Evolutionary conservation across 2,113 vertebrate species (phyloP), one percentile per base, ranked within the genome.

Genomic region (Probosciger aterrimus): DNA sequence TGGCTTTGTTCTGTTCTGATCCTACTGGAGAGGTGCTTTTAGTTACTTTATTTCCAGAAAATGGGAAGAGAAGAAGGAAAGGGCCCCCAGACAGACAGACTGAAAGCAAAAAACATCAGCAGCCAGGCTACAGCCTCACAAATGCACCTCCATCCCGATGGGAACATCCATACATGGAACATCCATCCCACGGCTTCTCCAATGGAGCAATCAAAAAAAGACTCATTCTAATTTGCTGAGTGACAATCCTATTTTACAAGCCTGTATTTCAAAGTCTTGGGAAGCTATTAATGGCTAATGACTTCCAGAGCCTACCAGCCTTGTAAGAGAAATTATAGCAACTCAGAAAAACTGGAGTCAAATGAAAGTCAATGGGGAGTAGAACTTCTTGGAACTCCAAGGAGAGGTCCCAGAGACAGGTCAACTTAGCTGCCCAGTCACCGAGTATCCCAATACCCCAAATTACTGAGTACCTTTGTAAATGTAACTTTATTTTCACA

Each of bases 141-240:
- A 57, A 71, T 14, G 57, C 5, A 3, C 37, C 49, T n/a, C 59
- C 43, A 65, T 20, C 24, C 49, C 3, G 1, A 20, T 4, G 60
- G 62, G 44, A 82, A 41, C 55, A 33, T 6, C 69, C 62, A 28
- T 0, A 10, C 2, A 1, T 41, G 41, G 41, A 41, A 41, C 41
- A 41, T 41, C 41, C 59, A 41, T 25, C 52, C 75, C 63, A 30
- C 0, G 0, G 52, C 41, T 47, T 23, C 62, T 76, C 1, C 1
- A 2, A 16, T 5, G 49, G 53, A 33, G 63, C 44, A 33, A 4
- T 1, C 39, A 37, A 39, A 31, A 15, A 31, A 49, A 74, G 30
- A n/a, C 11, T 81, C 25, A 11, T 31, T 25, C 30, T 47, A 2
- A 49, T 18, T 33, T 37, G 27, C 3, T 62, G 73, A 65, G 41